Base-by-base conservation (phyloP, 2,113 vertebrate genomes). In the Myanophis thanlyinensis region DNA sequence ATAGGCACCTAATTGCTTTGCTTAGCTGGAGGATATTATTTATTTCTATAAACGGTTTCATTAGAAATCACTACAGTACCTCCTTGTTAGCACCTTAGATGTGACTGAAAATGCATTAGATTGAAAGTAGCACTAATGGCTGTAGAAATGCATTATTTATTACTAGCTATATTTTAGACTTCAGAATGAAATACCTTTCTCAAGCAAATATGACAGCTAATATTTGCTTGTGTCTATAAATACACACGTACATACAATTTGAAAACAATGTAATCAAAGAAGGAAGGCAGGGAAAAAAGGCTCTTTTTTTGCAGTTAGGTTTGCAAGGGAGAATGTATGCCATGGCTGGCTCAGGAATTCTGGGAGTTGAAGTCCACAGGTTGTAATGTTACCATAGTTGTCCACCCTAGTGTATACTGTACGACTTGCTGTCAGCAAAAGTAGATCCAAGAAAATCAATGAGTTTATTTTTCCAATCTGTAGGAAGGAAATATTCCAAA, bases 71-170 rank as follows among this genome's bases (percentile, higher is more conserved):
- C 80, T 53, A 73, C 22, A 90, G 12, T 12, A 91, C 92, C 52
- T 92, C 94, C 84, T 0, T 47, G n/a, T 59, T 91, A 4, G 2
- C 0, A 2, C 4, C 48, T 8, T 86, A 2, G 3, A 1, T 91
- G n/a, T 93, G 4, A 25, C 85, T 0, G 84, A 92, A 92, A 27
- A 40, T 85, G 0, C 48, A 90, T 47, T 56, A 30, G 80, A 47
- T 0, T n/a, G 20, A 89, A 89, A 51, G 4, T 30, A 67, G 27
- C 53, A 89, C 30, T 22, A 20, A 47, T 85, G 85, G 1, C 92
- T 93, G 89, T 62, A 87, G 46, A 93, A 94, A 86, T 62, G 92
- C 5, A 23, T 0, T n/a, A 89, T 95, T 67, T 90, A 0, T 89
- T 62, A 47, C 46, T 62, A 35, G 25, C 84, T 59, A 1, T 49